Evolutionary conservation across 2,888 invertebrate genomes (phyloP).

Genomic region (Blastobasis adustella): DNA sequence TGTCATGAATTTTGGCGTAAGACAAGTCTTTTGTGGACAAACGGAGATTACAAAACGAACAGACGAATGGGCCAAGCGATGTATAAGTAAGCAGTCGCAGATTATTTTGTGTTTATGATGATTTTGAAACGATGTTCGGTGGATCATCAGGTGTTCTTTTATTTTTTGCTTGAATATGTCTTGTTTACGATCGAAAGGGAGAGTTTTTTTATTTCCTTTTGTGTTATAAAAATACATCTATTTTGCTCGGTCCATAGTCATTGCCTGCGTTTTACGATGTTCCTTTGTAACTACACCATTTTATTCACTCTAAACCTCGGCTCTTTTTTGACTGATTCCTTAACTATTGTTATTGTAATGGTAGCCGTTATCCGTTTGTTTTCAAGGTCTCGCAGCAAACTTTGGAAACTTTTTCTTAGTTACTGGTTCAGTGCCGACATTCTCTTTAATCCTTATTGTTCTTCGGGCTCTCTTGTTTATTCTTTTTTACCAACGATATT

Average conservation of each 20-base stretch:
- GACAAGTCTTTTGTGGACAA: too few species aligned
- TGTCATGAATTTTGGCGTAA: too few species aligned
- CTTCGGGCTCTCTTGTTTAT: too few species aligned
- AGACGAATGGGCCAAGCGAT: too few species aligned
- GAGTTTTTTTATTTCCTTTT: slow-evolving; percentile 30
- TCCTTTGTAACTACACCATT: slow-evolving; percentile 27
- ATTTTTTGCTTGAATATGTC: slow-evolving; percentile 11
- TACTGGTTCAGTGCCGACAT: too few species aligned
- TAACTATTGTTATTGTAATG: slow-evolving; percentile 23
- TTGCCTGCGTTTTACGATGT: slow-evolving; percentile 27
- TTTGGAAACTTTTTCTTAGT: too few species aligned
- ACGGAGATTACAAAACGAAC: too few species aligned
- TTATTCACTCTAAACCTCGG: slow-evolving; percentile 24
- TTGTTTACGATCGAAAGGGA: slow-evolving; percentile 18
- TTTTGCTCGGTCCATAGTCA: slow-evolving; percentile 26
- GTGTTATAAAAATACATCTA: slow-evolving; percentile 20
- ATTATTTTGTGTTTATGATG: slow-evolving; percentile 19
- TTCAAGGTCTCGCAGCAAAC: slow-evolving; percentile 5
- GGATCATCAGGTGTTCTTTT: neutral
- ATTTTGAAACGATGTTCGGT: slow-evolving; percentile 21
- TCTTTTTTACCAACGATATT: too few species aligned
- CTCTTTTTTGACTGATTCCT: slow-evolving; percentile 14
- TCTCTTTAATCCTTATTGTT: too few species aligned
- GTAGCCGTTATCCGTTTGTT: slow-evolving; percentile 17
- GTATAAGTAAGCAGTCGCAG: neutral